Conservation (phyloP, 1,140 invertebrate genomes). For the Drosophila suzukii region DNA sequence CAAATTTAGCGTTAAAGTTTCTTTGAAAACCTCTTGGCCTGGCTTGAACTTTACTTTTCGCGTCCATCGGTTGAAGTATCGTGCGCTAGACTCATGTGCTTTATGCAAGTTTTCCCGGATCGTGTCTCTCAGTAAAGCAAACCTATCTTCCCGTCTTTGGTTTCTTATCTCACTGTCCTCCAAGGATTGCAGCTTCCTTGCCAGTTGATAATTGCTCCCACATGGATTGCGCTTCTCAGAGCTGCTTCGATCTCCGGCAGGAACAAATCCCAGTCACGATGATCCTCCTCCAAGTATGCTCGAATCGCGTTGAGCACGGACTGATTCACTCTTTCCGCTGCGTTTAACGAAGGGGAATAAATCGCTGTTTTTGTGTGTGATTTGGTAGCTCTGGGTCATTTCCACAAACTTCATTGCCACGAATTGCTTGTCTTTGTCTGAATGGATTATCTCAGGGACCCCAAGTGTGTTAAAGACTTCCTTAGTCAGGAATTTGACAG, state of each 20-base stretch:
- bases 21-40: conserved; percentile 5
- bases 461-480: no score
- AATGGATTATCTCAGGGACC: no score
- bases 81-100: no score
- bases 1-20: conserved; percentile 18
- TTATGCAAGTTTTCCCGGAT: no score
- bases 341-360: background rate
- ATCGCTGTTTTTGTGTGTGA: background rate
- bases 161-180: background rate
- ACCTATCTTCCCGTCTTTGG: background rate
- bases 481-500: no score
- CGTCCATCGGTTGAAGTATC: no score
- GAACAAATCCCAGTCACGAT: background rate
- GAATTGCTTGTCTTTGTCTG: no score
- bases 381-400: no score
- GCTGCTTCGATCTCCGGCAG: conserved; percentile 1
- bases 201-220: background rate
- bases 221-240: background rate
- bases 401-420: no score
- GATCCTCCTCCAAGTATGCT: background rate
- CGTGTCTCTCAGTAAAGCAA: no score
- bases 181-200: background rate
- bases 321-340: background rate
- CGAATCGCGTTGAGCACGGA: background rate
- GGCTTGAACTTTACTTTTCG: background rate